Evolutionary conservation across 2,113 vertebrate species (phyloP).

Genomic region (Mus spicilegus): DNA sequence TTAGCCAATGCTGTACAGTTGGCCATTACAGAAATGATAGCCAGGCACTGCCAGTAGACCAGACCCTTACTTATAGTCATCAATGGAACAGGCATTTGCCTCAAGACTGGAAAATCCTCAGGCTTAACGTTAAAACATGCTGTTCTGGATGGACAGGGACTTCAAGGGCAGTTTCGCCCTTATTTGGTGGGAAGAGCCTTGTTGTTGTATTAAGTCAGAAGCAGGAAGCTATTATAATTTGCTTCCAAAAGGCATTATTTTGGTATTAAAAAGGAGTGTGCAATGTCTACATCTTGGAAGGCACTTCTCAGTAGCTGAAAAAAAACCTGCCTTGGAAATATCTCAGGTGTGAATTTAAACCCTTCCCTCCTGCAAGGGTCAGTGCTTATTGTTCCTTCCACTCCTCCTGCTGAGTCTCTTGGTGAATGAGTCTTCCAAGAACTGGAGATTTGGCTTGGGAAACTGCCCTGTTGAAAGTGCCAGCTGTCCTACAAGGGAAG

Average conservation of each 20-base stretch:
- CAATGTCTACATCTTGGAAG: constrained; percentile 12
- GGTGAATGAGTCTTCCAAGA: neutral
- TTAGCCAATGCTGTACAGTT: neutral
- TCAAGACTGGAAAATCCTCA: neutral
- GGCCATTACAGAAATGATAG: neutral
- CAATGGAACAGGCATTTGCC: neutral
- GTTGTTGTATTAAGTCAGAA: neutral
- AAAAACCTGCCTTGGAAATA: neutral
- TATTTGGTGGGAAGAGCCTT: neutral
- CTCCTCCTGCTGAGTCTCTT: neutral
- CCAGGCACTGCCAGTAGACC: neutral
- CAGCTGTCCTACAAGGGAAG: neutral
- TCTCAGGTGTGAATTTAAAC: constrained; percentile 47
- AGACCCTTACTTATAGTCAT: neutral
- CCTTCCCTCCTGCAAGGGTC: neutral
- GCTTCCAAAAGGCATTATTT: constrained; percentile 35
- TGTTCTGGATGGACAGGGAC: neutral
- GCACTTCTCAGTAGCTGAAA: constrained; percentile 17
- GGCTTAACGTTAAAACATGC: neutral
- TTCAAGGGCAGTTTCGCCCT: neutral
- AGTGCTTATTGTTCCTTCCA: neutral
- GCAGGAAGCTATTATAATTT: constrained; percentile 8
- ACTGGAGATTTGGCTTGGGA: constrained; percentile 24
- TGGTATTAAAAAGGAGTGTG: constrained; percentile 40
- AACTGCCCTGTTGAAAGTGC: neutral